Evolutionary conservation across 2,888 invertebrate species (phyloP).

Genomic region (Drosophila cognata): DNA sequence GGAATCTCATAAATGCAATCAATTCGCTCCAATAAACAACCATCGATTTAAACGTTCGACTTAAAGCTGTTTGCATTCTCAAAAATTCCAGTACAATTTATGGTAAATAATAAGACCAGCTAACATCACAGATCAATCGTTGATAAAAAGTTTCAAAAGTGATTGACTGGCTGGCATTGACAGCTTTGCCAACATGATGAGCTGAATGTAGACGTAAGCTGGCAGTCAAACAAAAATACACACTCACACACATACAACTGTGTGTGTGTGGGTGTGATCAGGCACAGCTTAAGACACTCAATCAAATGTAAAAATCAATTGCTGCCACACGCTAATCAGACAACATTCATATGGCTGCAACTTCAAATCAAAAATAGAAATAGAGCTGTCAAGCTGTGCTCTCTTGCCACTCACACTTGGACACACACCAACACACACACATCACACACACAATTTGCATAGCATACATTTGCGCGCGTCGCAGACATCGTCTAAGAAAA

Average conservation of each 20-base stretch:
- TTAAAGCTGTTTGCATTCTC: conserved; percentile 33
- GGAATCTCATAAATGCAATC: conserved; percentile 14
- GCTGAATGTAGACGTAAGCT: conserved; percentile 32
- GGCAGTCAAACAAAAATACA: conserved; percentile 14
- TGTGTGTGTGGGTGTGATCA: conserved; percentile 4
- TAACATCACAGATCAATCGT: conserved; percentile 40
- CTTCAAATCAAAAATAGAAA: conserved; percentile 40
- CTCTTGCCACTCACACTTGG: conserved; percentile 6
- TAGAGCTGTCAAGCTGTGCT: conserved; percentile 31
- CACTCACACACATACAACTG: conserved; percentile 5
- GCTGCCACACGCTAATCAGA: conserved; percentile 62
- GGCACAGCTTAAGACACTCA: conserved; percentile 59
- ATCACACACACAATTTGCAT: conserved; percentile 33
- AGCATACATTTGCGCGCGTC: conserved; percentile 53
- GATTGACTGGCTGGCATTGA: conserved; percentile 23
- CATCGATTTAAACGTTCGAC: conserved; percentile 16
- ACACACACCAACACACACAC: neutral
- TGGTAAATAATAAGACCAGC: conserved; percentile 43
- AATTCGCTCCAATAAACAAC: conserved; percentile 14
- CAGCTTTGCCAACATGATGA: conserved; percentile 42
- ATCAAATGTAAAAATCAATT: conserved; percentile 63
- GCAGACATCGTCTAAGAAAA: conserved; percentile 26
- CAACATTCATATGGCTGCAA: conserved; percentile 57
- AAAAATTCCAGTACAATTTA: conserved; percentile 39
- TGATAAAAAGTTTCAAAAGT: conserved; percentile 1